Base-by-base conservation (phyloP, 2,797 vertebrate species). In the Sebastes vulpes region DNA sequence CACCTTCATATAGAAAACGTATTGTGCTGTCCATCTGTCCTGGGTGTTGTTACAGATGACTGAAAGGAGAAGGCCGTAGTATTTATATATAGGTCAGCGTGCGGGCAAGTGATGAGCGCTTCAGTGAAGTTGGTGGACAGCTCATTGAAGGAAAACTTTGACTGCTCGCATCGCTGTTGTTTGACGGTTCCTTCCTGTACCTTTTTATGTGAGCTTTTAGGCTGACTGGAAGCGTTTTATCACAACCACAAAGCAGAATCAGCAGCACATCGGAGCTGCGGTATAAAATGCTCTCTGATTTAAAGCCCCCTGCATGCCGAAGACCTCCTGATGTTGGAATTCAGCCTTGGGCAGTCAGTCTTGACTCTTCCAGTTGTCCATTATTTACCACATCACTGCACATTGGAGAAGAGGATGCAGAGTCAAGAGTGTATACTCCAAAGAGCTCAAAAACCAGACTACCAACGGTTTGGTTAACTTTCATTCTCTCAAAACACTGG, bases 321-420 rank as follows among this genome's bases (percentile, higher is more conserved):
- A 81, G 70, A 73, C 59, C 72, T 52, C 77, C 57, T 77, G 71
- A 77, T 81, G 85, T 28, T 77, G 23, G 42, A 28, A 70, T 69
- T 79, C 61, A 78, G 72, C 92, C 87, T 28, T 8, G 31, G 60
- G 89, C 81, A 3, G 54, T 79, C 60, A 32, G 38, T 70, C 52
- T 69, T 46, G 54, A 65, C 72, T 75, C 46, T 61, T 71, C 69
- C 58, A 69, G 54, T 84, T 38, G 78, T 91, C 74, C 63, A 88
- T 89, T 89, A 84, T 92, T 88, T 73, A 90, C 72, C 46, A 70
- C 83, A 72, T 80, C 76, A 11, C 23, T 71, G 53, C 32, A 29
- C 32, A 67, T 25, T 48, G 60, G 65, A 78, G 38, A 80, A 12
- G 42, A 75, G 54, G 50, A 63, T 56, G 72, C 58, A 60, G 57